These are phyloP conservation scores for Mobula hypostoma DNA, from an alignment of 2,113 vertebrate species.

Conservation along the genomic window DNA sequence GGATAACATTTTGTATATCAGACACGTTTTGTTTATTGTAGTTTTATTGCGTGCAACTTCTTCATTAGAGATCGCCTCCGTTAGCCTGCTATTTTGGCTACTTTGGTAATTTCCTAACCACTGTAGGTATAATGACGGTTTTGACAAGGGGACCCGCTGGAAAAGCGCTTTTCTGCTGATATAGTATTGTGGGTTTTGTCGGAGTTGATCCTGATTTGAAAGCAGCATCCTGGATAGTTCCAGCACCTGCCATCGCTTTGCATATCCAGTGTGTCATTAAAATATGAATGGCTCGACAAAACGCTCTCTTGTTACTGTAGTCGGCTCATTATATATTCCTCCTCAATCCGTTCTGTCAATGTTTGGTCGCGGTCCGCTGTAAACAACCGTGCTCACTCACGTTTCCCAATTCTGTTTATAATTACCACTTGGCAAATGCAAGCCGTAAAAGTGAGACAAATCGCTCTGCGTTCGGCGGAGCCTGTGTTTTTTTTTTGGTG, in stretches of 20 bases:
- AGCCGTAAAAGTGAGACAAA: conserved; percentile 27
- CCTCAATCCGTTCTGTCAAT: conserved; percentile 31
- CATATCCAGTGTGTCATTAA: conserved; percentile 30
- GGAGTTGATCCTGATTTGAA: conserved; percentile 23
- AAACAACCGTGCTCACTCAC: conserved; percentile 25
- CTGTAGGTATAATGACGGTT: not conserved
- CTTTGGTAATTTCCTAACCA: not conserved
- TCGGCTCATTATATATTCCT: conserved; percentile 34
- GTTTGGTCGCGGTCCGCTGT: conserved; percentile 2
- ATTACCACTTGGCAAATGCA: conserved; percentile 26
- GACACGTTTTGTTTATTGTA: not conserved
- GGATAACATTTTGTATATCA: not conserved
- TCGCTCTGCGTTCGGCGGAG: not conserved
- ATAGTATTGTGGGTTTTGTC: not conserved
- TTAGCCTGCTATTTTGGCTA: not conserved
- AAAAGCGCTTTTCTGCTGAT: not conserved
- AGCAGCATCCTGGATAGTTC: conserved; percentile 25
- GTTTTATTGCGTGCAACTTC: not conserved
- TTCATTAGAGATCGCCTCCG: not conserved
- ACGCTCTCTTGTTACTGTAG: conserved; percentile 25
- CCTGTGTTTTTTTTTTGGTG: not conserved
- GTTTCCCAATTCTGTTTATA: conserved; percentile 26
- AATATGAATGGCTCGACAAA: conserved; percentile 27
- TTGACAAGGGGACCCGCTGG: not conserved
- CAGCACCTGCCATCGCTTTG: conserved; percentile 31